Evolutionary conservation across 2,797 vertebrate genomes (phyloP), one percentile per base, ranked within the genome.

Genomic region (Mus minutoides): DNA sequence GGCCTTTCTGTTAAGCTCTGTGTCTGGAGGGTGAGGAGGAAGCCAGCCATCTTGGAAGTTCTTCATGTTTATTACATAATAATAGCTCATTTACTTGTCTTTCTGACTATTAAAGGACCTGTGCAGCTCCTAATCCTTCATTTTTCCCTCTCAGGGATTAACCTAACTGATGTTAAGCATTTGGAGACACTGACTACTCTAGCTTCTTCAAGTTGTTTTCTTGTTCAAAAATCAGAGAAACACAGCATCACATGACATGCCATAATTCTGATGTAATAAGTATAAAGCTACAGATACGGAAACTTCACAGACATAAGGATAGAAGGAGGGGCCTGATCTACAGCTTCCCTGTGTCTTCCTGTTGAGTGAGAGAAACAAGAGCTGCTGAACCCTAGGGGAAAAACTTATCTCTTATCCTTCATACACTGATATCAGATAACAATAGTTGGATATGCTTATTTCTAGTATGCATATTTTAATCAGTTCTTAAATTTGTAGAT

Each of bases 181-280:
- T 52, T n/a, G 43, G 34, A 67, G 6, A 52, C 21, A 85, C 6
- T 85, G 17, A 24, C 11, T 3, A 85, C 31, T 85, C 2, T 24
- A 16, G 31, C 6, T 52, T 24, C 19, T 24, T 52, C 83, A n/a
- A 52, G 21, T 31, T 67, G 62, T n/a, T n/a, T 77, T 67, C 49
- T 62, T 76, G 19, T 52, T 67, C 31, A 92, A 83, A 71, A 71
- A 93, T 37, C 19, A 87, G 86, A 86, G 60, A 91, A 92, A n/a
- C 3, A n/a, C 0, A n/a, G 11, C 8, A 40, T 82, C 6, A 67
- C 58, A 92, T 43, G 34, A 0, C 29, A 58, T 60, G 79, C 1
- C 1, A n/a, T 11, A 14, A 34, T 56, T 88, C 40, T 92, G 37
- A 79, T n/a, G 14, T n/a, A 75, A 29, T 26, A 69, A 95, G 17